Evolutionary conservation across 2,797 vertebrate species (phyloP).

Genomic region (Arvicola amphibius): DNA sequence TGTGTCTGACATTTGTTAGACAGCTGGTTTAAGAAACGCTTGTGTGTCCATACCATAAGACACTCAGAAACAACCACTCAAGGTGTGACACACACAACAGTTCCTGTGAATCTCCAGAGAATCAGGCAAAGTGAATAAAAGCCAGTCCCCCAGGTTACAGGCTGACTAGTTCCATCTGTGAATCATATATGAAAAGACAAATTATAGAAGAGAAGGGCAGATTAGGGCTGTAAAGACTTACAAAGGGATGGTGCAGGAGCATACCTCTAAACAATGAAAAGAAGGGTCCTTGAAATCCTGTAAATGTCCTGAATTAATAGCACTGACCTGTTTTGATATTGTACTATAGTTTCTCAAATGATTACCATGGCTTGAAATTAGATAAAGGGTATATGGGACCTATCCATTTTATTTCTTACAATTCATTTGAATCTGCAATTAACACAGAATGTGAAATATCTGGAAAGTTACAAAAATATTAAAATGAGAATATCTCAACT

Average conservation of each 20-base stretch:
- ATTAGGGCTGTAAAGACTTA: not conserved
- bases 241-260: no score
- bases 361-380: not conserved
- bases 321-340: not conserved
- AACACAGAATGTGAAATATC: not conserved
- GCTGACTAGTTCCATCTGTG: not conserved
- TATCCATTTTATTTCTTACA: not conserved
- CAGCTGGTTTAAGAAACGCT: not conserved
- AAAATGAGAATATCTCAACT: not conserved
- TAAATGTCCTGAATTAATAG: not conserved
- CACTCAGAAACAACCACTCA: not conserved
- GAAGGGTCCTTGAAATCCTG: not conserved
- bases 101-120: not conserved
- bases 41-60: not conserved
- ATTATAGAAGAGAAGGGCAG: no score
- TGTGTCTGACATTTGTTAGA: not conserved
- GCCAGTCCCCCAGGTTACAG: not conserved
- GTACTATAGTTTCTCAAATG: not conserved
- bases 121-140: not conserved
- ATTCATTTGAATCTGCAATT: not conserved
- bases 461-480: not conserved
- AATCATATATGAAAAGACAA: not conserved
- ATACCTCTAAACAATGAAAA: not conserved
- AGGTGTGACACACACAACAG: not conserved
- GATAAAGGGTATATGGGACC: not conserved